Evolutionary conservation across 2,888 invertebrate genomes (phyloP), one percentile per base, ranked within the genome.

Genomic region (Drosophila rubida): DNA sequence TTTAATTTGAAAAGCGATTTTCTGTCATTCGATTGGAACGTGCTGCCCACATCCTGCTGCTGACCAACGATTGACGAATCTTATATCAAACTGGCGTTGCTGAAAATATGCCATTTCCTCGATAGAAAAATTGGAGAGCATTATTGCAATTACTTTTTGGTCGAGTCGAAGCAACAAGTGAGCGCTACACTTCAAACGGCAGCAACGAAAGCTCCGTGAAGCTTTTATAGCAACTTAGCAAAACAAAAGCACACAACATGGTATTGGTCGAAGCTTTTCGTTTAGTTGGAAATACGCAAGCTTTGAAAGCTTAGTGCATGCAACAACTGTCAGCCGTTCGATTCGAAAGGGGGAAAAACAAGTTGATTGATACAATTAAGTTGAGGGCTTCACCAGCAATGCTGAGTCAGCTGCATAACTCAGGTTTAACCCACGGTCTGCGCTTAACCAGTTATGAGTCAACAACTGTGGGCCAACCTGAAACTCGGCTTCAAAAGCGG

Each of bases 1-100:
- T 78, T 71, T 82, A 78, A 87, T 87, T 85, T 81, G 73, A 76
- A 87, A 85, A 68, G 61, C 78, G 72, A 78, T 71, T 70, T 68
- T 48, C 62, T 59, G 69, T 51, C 59, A 39, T 67, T 69, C 59
- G 54, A 39, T 68, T 45, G 62, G 30, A 45, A 48, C 50, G 44
- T 45, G 25, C 50, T 11, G 39, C 16, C 27, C 35, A 46, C 48
- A 13, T 13, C 14, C 2, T 45, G 1, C 5, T 19, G 19, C 19
- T 19, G 19, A 19, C 19, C 19, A 19, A 19, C 19, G 62, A 80
- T 61, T 66, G 86, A 86, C 69, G 69, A 59, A 54, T 49, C 61
- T 59, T 54, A 53, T 51, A 30, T 23, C 8, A 42, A 2, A 23
- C 16, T 37, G 37, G 14, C 37, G 8, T 19, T n/a, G 39, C 50